A percentile compares a stretch with the other conserved stretches of the same genome.
Evolutionary conservation across 2,113 vertebrate species (phyloP).

Genomic region (Rutilus rutilus): DNA sequence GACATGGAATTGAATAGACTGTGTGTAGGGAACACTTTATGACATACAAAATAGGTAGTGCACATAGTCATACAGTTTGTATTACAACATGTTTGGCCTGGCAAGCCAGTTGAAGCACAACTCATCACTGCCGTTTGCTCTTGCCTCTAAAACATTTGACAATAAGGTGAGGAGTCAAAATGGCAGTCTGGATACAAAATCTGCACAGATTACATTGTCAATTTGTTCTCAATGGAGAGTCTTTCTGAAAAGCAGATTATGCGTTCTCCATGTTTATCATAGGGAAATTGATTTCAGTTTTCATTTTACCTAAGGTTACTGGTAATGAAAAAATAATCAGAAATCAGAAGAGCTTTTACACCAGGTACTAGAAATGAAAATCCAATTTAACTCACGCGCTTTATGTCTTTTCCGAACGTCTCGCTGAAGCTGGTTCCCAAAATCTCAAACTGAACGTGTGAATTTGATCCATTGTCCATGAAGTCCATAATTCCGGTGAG

Average conservation of each 20-base stretch:
- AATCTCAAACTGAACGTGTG: conserved; percentile 97
- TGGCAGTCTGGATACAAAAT: background rate
- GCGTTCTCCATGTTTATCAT: background rate
- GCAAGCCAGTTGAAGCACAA: background rate
- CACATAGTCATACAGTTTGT: background rate
- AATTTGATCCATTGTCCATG: conserved; percentile 90
- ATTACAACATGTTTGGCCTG: background rate
- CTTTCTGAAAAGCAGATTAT: conserved; percentile 10
- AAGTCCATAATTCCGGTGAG: conserved; percentile 96
- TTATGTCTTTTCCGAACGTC: conserved; percentile 96
- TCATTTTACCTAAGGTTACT: conserved; percentile 10
- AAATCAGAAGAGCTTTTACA: conserved; percentile 1
- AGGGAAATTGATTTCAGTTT: background rate
- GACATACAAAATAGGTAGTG: background rate
- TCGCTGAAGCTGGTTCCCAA: conserved; percentile 97
- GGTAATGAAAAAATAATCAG: background rate
- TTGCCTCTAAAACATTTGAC: background rate
- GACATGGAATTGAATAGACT: background rate
- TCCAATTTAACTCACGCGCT: conserved; percentile 82
- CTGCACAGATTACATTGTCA: background rate
- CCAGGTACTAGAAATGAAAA: background rate
- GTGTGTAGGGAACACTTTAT: background rate
- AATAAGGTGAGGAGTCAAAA: conserved; percentile 13
- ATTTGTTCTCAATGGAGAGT: background rate
- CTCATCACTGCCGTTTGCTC: conserved; percentile 2